These are phyloP conservation scores for Mustela lutreola DNA, from an alignment of 2,113 vertebrate species.

Conservation along the genomic window DNA sequence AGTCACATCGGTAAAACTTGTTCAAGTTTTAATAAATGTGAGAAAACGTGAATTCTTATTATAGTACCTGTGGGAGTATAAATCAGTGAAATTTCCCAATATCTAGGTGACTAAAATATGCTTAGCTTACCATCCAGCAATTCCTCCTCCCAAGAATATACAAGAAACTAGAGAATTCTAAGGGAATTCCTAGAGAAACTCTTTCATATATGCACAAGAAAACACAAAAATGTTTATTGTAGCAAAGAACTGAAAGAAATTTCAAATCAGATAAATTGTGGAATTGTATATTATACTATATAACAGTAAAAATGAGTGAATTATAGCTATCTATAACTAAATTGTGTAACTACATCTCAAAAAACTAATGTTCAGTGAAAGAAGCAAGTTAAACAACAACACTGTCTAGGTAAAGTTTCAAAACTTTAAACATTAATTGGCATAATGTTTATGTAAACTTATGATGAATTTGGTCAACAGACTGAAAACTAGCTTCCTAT, in stretches of 20 bases:
- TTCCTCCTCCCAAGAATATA: neutral
- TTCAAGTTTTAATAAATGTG: neutral
- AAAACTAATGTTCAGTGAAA: constrained; percentile 51
- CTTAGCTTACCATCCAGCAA: neutral
- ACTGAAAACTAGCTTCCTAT: neutral
- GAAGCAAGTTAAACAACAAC: constrained; percentile 4
- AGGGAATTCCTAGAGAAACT: neutral
- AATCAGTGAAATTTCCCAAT: neutral
- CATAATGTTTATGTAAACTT: neutral
- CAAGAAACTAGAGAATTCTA: neutral
- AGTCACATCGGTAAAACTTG: neutral
- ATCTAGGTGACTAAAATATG: constrained; percentile 31
- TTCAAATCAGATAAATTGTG: constrained; percentile 42
- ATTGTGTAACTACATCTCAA: neutral
- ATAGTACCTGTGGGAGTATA: neutral
- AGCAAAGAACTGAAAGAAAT: constrained; percentile 39
- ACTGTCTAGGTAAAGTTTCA: neutral
- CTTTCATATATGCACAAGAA: neutral
- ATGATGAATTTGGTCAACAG: neutral
- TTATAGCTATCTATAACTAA: neutral
- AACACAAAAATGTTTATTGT: constrained; percentile 16
- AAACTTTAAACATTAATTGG: constrained; percentile 30
- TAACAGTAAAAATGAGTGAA: constrained; percentile 25
- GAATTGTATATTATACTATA: neutral
- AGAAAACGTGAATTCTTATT: neutral